Percentiles rank a stretch among this genome's conserved stretches.
These are phyloP conservation scores for Leptogaster cylindrica DNA, from an alignment of 2,888 invertebrate species.

Conservation along the genomic window DNA sequence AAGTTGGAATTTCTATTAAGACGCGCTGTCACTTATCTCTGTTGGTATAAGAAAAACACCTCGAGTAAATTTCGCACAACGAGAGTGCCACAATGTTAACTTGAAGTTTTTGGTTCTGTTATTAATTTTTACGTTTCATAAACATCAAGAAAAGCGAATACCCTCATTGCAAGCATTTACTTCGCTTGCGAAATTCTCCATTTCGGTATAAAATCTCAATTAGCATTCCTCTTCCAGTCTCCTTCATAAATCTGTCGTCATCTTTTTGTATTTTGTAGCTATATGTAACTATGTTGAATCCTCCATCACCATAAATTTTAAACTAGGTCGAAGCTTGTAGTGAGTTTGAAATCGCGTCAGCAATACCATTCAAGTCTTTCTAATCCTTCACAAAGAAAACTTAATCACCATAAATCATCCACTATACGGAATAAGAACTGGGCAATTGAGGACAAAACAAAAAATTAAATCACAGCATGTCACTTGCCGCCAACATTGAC, in stretches of 20 bases:
- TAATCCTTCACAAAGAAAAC: slow-evolving; percentile 30
- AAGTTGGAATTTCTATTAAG: slow-evolving; percentile 7
- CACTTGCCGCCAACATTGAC: slow-evolving; percentile 20
- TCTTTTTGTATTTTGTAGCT: neutral
- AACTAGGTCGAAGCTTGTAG: slow-evolving; percentile 4
- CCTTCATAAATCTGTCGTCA: slow-evolving; percentile 29
- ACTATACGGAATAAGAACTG: slow-evolving; percentile 1
- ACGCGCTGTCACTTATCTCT: neutral
- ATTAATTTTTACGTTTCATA: neutral
- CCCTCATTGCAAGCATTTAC: neutral
- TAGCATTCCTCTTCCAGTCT: slow-evolving; percentile 16
- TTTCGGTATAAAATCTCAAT: slow-evolving; percentile 21
- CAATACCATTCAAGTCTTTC: neutral
- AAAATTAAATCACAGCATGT: slow-evolving; percentile 30
- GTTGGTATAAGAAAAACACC: neutral
- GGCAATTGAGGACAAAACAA: slow-evolving; percentile 24
- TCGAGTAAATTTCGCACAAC: neutral
- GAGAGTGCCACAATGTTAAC: neutral
- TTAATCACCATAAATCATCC: slow-evolving; percentile 38
- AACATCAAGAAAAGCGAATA: neutral
- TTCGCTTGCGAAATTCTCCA: neutral
- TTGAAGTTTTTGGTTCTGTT: neutral
- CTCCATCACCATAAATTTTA: slow-evolving; percentile 20
- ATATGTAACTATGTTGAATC: neutral
- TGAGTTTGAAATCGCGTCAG: neutral